Evolutionary conservation across 2,797 vertebrate genomes (phyloP).

Genomic region (Cyclopterus lumpus): DNA sequence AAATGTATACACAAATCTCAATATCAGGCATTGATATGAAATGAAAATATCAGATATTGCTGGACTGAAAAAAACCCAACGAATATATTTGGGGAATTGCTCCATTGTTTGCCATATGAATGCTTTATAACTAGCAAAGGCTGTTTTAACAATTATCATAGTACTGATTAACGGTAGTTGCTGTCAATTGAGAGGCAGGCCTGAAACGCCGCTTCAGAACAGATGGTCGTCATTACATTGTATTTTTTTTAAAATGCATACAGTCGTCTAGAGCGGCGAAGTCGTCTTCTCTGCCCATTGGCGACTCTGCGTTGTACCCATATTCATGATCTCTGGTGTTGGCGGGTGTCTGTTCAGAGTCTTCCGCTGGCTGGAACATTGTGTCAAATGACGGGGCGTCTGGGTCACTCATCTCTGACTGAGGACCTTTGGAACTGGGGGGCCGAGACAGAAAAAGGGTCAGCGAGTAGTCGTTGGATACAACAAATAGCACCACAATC

Average conservation of each 20-base stretch:
- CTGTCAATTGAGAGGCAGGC: background rate
- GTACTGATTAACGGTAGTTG: background rate
- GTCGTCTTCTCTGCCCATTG: slow-evolving; percentile 48
- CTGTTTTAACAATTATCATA: background rate
- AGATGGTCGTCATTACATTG: background rate
- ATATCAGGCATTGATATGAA: background rate
- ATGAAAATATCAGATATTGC: background rate
- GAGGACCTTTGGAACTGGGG: slow-evolving; percentile 37
- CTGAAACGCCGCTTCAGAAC: background rate
- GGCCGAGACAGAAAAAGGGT: background rate
- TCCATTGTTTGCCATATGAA: background rate
- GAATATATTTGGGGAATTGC: background rate
- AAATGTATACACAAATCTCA: background rate
- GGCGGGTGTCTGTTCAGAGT: slow-evolving; percentile 10
- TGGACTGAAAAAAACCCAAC: background rate
- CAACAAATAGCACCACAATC: background rate
- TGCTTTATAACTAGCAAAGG: background rate
- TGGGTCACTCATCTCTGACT: slow-evolving; percentile 71
- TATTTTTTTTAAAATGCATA: background rate
- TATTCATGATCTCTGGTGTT: slow-evolving; percentile 34
- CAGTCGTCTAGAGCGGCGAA: slow-evolving; percentile 37
- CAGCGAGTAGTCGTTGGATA: background rate
- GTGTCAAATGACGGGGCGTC: slow-evolving; percentile 56
- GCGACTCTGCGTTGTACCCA: slow-evolving; percentile 48
- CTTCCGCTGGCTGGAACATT: slow-evolving; percentile 64